Base-by-base conservation (phyloP, 2,113 vertebrate species). In the Thryonomys swinderianus region DNA sequence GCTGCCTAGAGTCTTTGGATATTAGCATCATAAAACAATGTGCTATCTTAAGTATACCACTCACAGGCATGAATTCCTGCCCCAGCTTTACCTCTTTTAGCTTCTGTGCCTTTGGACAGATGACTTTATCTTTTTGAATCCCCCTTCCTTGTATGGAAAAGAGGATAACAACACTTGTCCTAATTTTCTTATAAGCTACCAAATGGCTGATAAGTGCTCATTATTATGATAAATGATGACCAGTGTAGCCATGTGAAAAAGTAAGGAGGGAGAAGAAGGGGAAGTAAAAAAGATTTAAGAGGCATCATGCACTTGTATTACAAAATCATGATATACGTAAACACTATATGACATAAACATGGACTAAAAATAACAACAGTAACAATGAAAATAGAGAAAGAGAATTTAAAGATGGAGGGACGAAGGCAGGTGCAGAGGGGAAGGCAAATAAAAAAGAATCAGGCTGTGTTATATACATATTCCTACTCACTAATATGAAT, bases 71-170 rank as follows among this genome's bases (percentile, higher is more conserved):
- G 64, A 92, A 30, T 53, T 61, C 48, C 30, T 69, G 20, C 25
- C n/a, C 53, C 16, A 10, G 25, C 42, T 67, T 80, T 40, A 37
- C n/a, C 16, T 48, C 89, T 95, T 88, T 71, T 90, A 91, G 48
- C 66, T 84, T 92, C 37, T 57, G 59, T 74, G 82, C 32, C 62
- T 81, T 92, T 84, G 62, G 42, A 73, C 18, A 85, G 30, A 67
- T 85, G 45, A 93, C 18, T 91, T 55, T n/a, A 74, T 83, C 21
- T 90, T 92, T 92, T 83, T 83, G 74, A 91, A 32, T 94, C 57
- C 83, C 61, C n/a, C 25, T 95, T 83, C 5, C 59, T 96, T 67
- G 12, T 94, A 42, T 89, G 51, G 94, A 57, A 91, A 94, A 66
- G 37, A 89, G 66, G 12, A 83, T 59, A 66, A 25, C 57, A 59